phyloP scores from a whole-genome alignment of 2,113 vertebrate species.

The Benitochromis conjunctus region DNA sequence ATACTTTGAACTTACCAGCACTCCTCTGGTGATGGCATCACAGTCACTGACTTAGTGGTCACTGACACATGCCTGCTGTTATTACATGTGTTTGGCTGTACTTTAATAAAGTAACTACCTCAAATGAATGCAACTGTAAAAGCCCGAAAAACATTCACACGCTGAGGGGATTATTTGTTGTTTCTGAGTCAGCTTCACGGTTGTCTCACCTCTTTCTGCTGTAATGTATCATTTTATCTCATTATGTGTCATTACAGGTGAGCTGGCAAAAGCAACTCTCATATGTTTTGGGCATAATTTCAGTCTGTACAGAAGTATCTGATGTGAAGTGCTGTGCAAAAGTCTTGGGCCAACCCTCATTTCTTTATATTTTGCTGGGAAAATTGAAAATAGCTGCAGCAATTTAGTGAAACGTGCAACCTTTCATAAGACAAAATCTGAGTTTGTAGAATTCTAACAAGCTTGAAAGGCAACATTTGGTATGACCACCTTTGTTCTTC shows the following conservation, averaged over 20 bases:
- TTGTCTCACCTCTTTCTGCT: not conserved
- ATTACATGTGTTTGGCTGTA: conserved; percentile 29
- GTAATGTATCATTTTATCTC: not conserved
- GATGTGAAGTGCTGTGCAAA: not conserved
- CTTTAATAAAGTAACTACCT: conserved; percentile 58
- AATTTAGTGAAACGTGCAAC: not conserved
- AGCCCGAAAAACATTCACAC: not conserved
- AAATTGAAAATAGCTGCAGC: not conserved
- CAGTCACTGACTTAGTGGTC: conserved; percentile 8
- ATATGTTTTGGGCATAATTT: not conserved
- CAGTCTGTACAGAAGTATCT: not conserved
- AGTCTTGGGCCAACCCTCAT: not conserved
- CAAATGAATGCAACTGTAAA: not conserved
- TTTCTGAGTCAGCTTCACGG: not conserved
- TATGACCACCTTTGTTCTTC: not conserved
- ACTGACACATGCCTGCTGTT: conserved; percentile 32
- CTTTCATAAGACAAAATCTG: not conserved
- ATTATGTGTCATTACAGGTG: not conserved
- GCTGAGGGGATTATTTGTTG: not conserved
- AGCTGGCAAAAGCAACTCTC: not conserved
- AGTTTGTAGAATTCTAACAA: not conserved
- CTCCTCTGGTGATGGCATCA: not conserved
- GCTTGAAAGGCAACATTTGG: not conserved
- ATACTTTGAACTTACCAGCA: not conserved
- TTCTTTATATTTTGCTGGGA: not conserved